A percentile compares a stretch with the other conserved stretches of the same genome.
Conservation (phyloP, 2,113 vertebrate genomes). For the Sturnira hondurensis region DNA sequence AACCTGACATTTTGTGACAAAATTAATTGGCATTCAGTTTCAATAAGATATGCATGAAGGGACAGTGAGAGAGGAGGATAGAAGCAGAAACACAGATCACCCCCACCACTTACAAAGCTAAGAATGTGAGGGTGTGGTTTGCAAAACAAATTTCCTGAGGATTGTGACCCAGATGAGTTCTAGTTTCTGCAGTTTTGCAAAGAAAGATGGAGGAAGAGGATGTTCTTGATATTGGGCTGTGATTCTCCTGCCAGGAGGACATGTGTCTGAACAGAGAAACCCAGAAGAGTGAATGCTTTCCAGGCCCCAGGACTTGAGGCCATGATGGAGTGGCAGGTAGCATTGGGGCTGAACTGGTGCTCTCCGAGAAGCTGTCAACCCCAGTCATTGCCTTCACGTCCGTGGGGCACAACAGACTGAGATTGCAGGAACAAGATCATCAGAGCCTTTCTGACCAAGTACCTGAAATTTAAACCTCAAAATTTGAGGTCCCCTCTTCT, state of each 20-base stretch:
- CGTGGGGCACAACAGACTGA: background rate
- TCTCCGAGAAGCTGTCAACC: background rate
- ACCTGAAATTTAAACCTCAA: background rate
- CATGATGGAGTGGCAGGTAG: background rate
- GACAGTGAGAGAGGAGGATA: background rate
- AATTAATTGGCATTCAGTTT: background rate
- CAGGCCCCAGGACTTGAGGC: fast-evolving
- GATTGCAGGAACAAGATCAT: background rate
- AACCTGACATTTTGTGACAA: background rate
- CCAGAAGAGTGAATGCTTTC: background rate
- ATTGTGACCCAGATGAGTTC: background rate
- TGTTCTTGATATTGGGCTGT: background rate
- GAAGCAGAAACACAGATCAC: background rate
- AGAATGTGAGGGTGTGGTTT: background rate
- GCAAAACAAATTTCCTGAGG: background rate
- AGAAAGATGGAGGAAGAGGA: background rate
- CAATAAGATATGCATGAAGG: background rate
- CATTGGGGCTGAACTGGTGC: background rate
- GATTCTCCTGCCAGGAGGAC: background rate
- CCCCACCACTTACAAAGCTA: background rate
- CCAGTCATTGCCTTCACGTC: background rate
- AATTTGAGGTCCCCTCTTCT: background rate
- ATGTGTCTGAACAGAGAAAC: background rate
- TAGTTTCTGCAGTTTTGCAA: background rate
- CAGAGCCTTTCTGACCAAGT: background rate